Percentiles rank a stretch among this genome's conserved stretches.
These are phyloP conservation scores for Gymnoscelis rufifasciata DNA, from an alignment of 2,888 invertebrate species.

Conservation along the genomic window DNA sequence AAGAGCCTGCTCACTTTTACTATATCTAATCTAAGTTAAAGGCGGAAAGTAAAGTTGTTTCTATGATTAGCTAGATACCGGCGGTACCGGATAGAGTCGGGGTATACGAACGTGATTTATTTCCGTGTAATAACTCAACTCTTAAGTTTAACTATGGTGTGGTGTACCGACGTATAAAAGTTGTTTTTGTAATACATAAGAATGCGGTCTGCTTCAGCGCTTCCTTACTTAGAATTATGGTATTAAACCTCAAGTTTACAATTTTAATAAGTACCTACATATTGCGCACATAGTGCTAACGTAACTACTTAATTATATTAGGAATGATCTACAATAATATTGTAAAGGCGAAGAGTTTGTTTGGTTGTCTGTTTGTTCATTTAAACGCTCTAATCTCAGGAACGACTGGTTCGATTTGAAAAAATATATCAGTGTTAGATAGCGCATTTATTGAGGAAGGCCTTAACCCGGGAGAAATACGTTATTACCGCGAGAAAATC, in stretches of 20 bases:
- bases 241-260: not conserved
- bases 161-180: not conserved
- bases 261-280: not conserved
- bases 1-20: no score
- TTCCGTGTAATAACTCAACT: conserved; percentile 5
- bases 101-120: conserved; percentile 2
- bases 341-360: no score
- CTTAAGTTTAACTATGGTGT: not conserved
- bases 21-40: not conserved
- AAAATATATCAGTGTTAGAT: no score
- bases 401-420: no score
- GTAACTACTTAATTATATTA: no score
- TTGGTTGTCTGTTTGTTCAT: no score
- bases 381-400: no score
- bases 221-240: not conserved
- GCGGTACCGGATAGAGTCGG: conserved; percentile 2
- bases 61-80: conserved; percentile 14
- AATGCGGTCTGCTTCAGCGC: not conserved
- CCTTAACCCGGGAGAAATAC: no score
- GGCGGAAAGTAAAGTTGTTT: conserved; percentile 7
- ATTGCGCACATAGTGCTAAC: no score
- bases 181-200: not conserved
- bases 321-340: no score
- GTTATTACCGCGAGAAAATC: no score
- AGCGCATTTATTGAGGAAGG: no score